phyloP scores from a whole-genome alignment of 2,888 invertebrate species.

The Harpalus rufipes region DNA sequence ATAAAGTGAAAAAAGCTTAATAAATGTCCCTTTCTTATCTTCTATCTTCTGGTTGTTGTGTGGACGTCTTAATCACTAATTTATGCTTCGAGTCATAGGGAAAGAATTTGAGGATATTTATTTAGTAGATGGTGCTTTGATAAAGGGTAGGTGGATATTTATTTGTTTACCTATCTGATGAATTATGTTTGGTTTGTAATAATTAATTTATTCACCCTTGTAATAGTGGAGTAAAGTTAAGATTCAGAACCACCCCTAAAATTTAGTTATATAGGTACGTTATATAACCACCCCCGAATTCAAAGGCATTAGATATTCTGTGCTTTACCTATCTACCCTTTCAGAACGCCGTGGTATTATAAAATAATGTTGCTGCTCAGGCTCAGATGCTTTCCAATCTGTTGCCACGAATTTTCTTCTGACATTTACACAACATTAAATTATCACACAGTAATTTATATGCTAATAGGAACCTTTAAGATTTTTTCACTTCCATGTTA shows the following conservation, averaged over 20 bases:
- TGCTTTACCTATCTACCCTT: slow-evolving; percentile 27
- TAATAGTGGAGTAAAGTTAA: slow-evolving; percentile 21
- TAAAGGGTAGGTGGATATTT: slow-evolving; percentile 21
- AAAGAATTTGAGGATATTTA: slow-evolving; percentile 1
- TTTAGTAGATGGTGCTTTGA: not conserved
- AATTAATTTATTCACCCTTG: slow-evolving; percentile 33
- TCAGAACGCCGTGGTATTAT: not conserved
- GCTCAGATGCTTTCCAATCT: slow-evolving; percentile 22
- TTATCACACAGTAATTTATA: not conserved
- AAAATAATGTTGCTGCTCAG: slow-evolving; percentile 12
- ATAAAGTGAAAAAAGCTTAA: not conserved
- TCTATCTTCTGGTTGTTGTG: not conserved
- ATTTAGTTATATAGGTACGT: slow-evolving; percentile 27
- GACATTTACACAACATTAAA: slow-evolving; percentile 5
- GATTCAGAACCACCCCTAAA: slow-evolving; percentile 20
- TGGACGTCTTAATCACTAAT: not conserved
- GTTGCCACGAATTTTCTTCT: not conserved
- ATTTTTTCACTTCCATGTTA: too few relatives aligned
- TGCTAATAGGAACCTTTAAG: too few relatives aligned
- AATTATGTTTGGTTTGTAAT: slow-evolving; percentile 20
- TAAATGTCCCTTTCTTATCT: slow-evolving; percentile 8
- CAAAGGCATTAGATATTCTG: slow-evolving; percentile 19
- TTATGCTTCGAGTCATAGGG: not conserved
- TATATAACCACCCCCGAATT: slow-evolving; percentile 21
- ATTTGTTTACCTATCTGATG: slow-evolving; percentile 35